Evolutionary conservation across 2,797 vertebrate species (phyloP), one percentile per base, ranked within the genome.

Genomic region (Leucoraja ocellata): DNA sequence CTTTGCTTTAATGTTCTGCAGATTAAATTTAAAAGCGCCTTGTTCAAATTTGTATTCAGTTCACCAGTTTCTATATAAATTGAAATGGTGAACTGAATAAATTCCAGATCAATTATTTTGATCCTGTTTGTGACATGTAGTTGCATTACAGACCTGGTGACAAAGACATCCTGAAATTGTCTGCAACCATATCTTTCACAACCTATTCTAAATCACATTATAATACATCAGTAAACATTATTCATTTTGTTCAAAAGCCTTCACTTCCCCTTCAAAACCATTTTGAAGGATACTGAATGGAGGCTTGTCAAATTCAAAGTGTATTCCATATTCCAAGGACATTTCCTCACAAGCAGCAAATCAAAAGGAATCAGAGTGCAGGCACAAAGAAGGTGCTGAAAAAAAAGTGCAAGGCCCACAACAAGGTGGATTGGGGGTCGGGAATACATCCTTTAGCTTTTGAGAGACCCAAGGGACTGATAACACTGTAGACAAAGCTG

Each of bases 71-170:
- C 28, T 32, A 36, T 36, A 36, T 88, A 88, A 68, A 68, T 88
- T 88, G 61, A 88, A 88, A 36, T 88, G n/a, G 84, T 36, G 63
- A 36, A 68, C n/a, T 65, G 84, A 88, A 88, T 88, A 68, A 36
- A 88, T 68, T 68, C 36, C 61, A 65, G 61, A 88, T 88, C 84
- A 68, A 68, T 18, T n/a, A 88, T 88, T 88, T 88, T 88, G 61
- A 88, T 88, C 32, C 84, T 68, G 63, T 68, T 84, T 88, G 63
- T 65, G n/a, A 32, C 84, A 88, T 68, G n/a, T 21, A 8, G 84
- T 36, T 88, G 84, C 16, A 68, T 68, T 88, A 68, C 61, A 2
- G n/a, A 32, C 4, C n/a, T 18, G 36, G 63, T 68, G 63, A 68
- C n/a, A 88, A 88, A 88, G 84, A 68, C 63, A 21, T 68, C 32